Evolutionary conservation across 2,888 invertebrate species (phyloP), one percentile per base, ranked within the genome.

Genomic region (Caenorhabditis uteleia): DNA sequence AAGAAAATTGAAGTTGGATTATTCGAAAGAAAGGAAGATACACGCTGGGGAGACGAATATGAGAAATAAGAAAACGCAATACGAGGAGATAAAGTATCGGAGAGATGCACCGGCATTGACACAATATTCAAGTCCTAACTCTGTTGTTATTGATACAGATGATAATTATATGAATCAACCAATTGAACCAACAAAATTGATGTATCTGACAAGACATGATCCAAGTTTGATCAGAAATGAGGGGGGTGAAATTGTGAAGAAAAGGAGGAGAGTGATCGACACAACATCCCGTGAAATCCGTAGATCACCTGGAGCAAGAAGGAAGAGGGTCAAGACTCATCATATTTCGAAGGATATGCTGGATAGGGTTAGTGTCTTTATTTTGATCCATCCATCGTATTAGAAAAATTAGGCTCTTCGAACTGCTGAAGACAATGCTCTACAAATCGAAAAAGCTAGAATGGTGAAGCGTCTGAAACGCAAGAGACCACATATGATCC

Each of bases 121-220:
- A 23, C 51, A 51, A 7, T 34, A 7, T 5, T 7, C 34, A 7
- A 7, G n/a, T 12, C n/a, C 8, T 25, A 59, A 48, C 40, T 46
- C 59, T 1, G 33, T 59, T 14, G 12, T 53, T 2, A 59, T 59
- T 6, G 53, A 53, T 34, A 47, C 33, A 23, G 53, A 59, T 10
- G 53, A 47, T 12, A 50, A 45, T 21, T 59, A 53, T 47, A 46
- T 53, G 23, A 51, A 47, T n/a, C 59, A 59, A 25, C 59, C 59
- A 21, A 29, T 59, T 36, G 59, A 59, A 14, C 59, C 59, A 5
- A 43, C 59, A 5, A 59, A 59, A 33, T 47, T 59, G 20, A 39
- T 46, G 47, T 59, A 47, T 18, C 16, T 59, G 27, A 47, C 50
- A 14, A 51, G 50, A 18, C 44, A 39, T 27, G 58, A 51, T 27